These are phyloP conservation scores for Latrodectus hesperus DNA, from an alignment of 2,888 invertebrate genomes.

Conservation along the genomic window DNA sequence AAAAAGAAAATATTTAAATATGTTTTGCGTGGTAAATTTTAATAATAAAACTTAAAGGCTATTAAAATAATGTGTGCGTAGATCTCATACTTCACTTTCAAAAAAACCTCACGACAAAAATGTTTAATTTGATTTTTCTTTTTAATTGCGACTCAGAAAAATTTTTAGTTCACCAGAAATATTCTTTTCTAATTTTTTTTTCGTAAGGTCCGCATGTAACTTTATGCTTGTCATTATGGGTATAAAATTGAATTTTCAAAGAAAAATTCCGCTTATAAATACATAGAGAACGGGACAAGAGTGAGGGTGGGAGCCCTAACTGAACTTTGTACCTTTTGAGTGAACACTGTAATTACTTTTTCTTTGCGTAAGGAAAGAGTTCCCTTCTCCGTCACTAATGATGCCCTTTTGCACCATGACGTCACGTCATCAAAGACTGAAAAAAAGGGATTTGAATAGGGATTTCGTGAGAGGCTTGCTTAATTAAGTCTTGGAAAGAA, in stretches of 20 bases:
- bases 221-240: constrained; percentile 55
- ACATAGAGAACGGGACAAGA: neutral
- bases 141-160: constrained; percentile 44
- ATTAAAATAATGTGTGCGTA: too few relatives aligned
- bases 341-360: constrained; percentile 58
- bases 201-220: constrained; percentile 26
- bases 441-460: constrained; percentile 53
- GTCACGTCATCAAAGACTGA: constrained; percentile 55
- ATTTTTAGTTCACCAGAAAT: constrained; percentile 10
- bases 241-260: constrained; percentile 59
- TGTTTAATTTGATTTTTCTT: constrained; percentile 43
- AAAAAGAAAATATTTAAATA: too few relatives aligned
- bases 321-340: constrained; percentile 55
- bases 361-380: constrained; percentile 52
- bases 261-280: constrained; percentile 51
- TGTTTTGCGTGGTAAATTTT: too few relatives aligned
- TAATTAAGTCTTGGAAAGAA: constrained; percentile 55
- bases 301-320: constrained; percentile 10
- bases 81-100: neutral
- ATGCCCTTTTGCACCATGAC: constrained; percentile 52
- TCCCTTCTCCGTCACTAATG: constrained; percentile 51
- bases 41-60: too few relatives aligned
- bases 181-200: neutral
- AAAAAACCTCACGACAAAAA: neutral
- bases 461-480: constrained; percentile 56